A percentile compares a stretch with the other conserved stretches of the same genome.
Conservation (phyloP, 2,797 vertebrate genomes). For the Mus spretus region DNA sequence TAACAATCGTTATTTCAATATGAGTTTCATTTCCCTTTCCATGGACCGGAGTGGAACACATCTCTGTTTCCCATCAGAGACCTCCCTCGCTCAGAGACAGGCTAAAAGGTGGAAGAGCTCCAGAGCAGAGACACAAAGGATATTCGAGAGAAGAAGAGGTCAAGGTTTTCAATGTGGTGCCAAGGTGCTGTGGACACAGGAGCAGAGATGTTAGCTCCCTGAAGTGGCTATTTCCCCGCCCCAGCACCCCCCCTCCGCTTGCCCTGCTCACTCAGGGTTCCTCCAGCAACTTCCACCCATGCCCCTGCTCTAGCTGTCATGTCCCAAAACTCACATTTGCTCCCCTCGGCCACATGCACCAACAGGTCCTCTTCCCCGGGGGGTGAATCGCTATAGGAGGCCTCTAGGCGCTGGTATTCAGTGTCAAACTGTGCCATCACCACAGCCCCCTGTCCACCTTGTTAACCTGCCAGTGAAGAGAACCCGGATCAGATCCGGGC, state of each 20-base stretch:
- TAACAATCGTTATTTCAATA: slow-evolving; percentile 45
- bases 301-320: neutral
- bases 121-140: slow-evolving; percentile 90
- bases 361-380: slow-evolving; percentile 96
- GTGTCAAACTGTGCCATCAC: slow-evolving; percentile 97
- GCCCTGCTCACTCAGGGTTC: neutral
- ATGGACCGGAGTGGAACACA: neutral
- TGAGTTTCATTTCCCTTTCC: slow-evolving; percentile 10
- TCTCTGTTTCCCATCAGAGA: slow-evolving; percentile 13
- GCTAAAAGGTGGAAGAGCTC: neutral
- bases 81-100: neutral
- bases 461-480: slow-evolving; percentile 73
- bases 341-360: slow-evolving; percentile 97
- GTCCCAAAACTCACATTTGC: slow-evolving; percentile 93
- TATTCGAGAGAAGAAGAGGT: slow-evolving; percentile 99
- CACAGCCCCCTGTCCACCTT: slow-evolving; percentile 77
- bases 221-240: neutral
- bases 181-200: slow-evolving; percentile 93
- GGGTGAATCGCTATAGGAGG: slow-evolving; percentile 97
- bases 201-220: slow-evolving; percentile 61
- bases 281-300: neutral
- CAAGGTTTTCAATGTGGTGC: slow-evolving; percentile 99
- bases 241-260: neutral
- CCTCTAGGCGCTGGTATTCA: slow-evolving; percentile 97
- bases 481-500: slow-evolving; percentile 26